These are phyloP conservation scores for Cranoglanis bouderius DNA, from an alignment of 2,113 vertebrate species.

Conservation along the genomic window DNA sequence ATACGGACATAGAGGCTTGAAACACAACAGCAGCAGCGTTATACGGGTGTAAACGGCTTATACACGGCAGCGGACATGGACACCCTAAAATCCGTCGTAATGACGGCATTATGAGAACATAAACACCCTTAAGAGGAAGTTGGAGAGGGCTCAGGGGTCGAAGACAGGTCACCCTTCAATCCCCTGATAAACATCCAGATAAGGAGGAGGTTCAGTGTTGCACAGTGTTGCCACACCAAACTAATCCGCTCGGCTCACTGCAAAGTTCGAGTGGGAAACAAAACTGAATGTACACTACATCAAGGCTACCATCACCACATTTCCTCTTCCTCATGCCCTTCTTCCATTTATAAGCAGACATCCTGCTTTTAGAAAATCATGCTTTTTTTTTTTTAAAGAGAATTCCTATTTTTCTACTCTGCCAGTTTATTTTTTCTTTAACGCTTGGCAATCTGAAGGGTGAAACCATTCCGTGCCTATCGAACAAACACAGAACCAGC, in stretches of 20 bases:
- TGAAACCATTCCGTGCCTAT: conserved; percentile 74
- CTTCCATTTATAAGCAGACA: conserved; percentile 59
- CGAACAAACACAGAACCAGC: conserved; percentile 36
- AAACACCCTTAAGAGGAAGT: background rate
- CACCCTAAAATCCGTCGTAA: conserved; percentile 1
- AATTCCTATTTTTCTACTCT: conserved; percentile 77
- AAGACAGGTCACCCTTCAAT: background rate
- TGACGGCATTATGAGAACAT: conserved; percentile 3
- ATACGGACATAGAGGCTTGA: conserved; percentile 78
- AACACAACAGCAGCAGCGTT: conserved; percentile 66
- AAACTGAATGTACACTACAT: background rate
- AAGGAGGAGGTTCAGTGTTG: background rate
- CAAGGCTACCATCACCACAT: background rate
- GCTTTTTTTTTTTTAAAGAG: conserved; percentile 50
- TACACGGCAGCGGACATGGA: background rate
- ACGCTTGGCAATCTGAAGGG: conserved; percentile 62
- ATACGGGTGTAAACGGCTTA: conserved; percentile 77
- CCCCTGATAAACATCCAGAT: background rate
- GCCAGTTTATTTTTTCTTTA: conserved; percentile 67
- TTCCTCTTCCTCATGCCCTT: conserved; percentile 33
- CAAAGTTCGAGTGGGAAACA: background rate
- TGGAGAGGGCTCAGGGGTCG: conserved; percentile 1
- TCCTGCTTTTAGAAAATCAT: conserved; percentile 57
- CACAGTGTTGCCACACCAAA: background rate
- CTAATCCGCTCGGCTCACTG: background rate